Percentiles rank a stretch among this genome's conserved stretches.
phyloP scores from a whole-genome alignment of 2,113 vertebrate species.

The Perca fluviatilis region DNA sequence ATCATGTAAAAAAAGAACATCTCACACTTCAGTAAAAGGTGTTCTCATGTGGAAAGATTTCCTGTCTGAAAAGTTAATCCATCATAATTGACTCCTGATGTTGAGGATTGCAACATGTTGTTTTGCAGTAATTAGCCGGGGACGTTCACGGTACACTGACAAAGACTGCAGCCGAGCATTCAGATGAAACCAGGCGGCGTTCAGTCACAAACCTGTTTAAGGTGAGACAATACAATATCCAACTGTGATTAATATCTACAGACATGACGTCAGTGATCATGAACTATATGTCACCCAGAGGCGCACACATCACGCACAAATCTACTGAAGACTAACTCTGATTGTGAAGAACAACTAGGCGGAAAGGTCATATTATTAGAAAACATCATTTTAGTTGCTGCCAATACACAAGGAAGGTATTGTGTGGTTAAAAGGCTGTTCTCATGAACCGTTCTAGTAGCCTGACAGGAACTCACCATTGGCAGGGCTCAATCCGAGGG shows the following conservation, averaged over 20 bases:
- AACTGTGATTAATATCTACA: not conserved
- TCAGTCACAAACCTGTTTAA: slow-evolving; percentile 44
- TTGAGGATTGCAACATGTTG: not conserved
- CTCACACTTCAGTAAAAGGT: too few relatives aligned
- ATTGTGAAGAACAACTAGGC: not conserved
- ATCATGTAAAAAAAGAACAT: too few relatives aligned
- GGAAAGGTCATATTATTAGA: not conserved
- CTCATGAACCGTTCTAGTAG: too few relatives aligned
- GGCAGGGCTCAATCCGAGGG: too few relatives aligned
- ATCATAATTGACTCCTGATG: not conserved
- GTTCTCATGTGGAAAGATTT: not conserved
- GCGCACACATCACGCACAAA: not conserved
- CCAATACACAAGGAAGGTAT: not conserved
- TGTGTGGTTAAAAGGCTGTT: not conserved
- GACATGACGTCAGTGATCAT: not conserved
- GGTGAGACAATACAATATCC: not conserved
- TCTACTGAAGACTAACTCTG: not conserved
- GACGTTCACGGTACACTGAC: not conserved
- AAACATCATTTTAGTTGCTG: not conserved
- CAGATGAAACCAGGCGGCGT: slow-evolving; percentile 27
- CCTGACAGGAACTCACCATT: too few relatives aligned
- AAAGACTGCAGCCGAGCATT: slow-evolving; percentile 29
- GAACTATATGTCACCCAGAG: not conserved
- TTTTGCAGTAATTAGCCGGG: slow-evolving; percentile 13
- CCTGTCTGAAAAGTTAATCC: not conserved